A percentile compares a stretch with the other conserved stretches of the same genome.
phyloP scores from a whole-genome alignment of 2,113 vertebrate species.

The Puntigrus tetrazona region DNA sequence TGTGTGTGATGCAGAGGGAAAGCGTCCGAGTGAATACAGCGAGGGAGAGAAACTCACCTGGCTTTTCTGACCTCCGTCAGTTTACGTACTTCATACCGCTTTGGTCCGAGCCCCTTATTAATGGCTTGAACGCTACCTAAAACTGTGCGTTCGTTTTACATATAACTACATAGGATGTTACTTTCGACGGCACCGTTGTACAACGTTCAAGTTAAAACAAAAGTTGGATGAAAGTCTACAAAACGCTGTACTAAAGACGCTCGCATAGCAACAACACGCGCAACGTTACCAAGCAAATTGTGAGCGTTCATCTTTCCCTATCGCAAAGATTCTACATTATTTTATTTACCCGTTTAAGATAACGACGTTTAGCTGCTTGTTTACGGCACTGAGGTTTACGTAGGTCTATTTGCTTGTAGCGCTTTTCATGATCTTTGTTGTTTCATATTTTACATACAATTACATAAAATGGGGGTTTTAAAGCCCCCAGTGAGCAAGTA shows the following conservation, averaged over 20 bases:
- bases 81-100: not conserved
- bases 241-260: not conserved
- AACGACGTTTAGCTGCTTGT: not conserved
- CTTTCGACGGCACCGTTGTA: not conserved
- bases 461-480: not conserved
- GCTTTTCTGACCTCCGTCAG: not conserved
- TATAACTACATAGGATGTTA: not conserved
- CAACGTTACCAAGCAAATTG: no score
- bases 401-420: not conserved
- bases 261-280: not conserved
- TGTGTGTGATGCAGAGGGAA: constrained; percentile 14
- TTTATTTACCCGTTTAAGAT: not conserved
- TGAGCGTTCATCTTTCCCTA: not conserved
- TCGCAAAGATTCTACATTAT: not conserved
- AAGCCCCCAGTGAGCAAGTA: not conserved
- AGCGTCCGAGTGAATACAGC: not conserved
- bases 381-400: not conserved
- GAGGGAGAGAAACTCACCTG: not conserved
- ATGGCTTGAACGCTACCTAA: not conserved
- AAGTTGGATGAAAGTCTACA: not conserved
- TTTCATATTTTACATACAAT: not conserved
- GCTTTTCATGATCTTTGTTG: not conserved
- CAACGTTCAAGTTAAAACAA: not conserved
- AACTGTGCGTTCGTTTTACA: not conserved
- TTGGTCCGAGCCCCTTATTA: not conserved